Conservation (phyloP, 2,797 vertebrate genomes). For the Cuniculus paca region DNA sequence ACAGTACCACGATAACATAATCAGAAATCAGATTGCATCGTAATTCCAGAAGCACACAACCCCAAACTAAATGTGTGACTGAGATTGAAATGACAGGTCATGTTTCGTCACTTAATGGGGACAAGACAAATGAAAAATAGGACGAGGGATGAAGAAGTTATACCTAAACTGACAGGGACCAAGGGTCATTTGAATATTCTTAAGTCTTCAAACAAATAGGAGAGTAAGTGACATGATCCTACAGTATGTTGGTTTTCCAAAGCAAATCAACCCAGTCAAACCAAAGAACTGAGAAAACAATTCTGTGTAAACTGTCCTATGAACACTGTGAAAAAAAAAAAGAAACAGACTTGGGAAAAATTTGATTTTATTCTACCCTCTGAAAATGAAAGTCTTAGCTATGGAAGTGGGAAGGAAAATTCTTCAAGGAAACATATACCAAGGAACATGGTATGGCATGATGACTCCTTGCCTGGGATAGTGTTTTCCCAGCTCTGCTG, state of each 20-base stretch:
- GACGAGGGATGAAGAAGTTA: not conserved
- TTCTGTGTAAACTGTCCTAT: not conserved
- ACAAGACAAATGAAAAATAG: conserved; percentile 38
- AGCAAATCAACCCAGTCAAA: not conserved
- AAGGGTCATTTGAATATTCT: not conserved
- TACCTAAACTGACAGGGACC: not conserved
- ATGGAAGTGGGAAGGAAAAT: not conserved
- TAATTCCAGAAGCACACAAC: not conserved
- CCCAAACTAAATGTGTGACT: not conserved
- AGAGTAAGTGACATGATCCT: not conserved
- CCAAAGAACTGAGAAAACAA: not conserved
- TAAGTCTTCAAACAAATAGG: conserved; percentile 14
- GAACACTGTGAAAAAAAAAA: not conserved
- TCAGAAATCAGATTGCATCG: conserved; percentile 32
- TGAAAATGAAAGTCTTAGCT: not conserved
- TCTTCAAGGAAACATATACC: not conserved
- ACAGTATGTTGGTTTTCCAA: not conserved
- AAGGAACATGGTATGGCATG: rapidly evolving
- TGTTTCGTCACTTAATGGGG: not conserved
- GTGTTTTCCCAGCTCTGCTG: not conserved
- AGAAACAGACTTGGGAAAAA: not conserved
- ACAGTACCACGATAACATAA: not conserved
- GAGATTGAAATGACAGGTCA: conserved; percentile 12
- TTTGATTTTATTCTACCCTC: not conserved
- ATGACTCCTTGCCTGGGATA: not conserved